Conservation (phyloP, 2,888 invertebrate genomes). For the Nasonovia ribisnigri region DNA sequence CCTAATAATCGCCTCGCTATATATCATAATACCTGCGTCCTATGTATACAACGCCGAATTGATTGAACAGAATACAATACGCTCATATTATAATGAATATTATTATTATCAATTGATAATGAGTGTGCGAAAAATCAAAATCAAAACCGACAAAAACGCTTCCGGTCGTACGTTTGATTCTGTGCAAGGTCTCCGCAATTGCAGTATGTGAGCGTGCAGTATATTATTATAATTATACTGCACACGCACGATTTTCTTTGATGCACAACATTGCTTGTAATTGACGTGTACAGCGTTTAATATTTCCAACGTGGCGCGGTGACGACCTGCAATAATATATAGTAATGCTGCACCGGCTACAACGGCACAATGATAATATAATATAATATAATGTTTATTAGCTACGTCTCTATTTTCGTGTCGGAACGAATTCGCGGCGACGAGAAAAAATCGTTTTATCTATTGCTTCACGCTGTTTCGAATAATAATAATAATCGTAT, state of each 20-base stretch:
- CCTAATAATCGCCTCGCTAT: background rate
- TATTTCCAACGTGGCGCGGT: background rate
- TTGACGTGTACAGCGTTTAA: background rate
- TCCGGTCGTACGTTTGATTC: background rate
- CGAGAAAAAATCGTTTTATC: background rate
- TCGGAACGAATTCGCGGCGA: background rate
- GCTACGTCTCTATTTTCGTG: background rate
- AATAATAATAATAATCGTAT: background rate
- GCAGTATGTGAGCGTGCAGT: background rate
- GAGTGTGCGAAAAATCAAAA: background rate
- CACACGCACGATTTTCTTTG: background rate
- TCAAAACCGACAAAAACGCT: background rate
- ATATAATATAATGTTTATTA: background rate
- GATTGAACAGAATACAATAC: background rate
- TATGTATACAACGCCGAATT: background rate
- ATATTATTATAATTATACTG: background rate
- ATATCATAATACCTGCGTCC: background rate
- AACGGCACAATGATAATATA: background rate
- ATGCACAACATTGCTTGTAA: background rate
- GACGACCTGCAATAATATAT: background rate
- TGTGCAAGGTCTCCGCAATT: background rate
- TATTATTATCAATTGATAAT: background rate
- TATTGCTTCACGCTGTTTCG: conserved; percentile 15
- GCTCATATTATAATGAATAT: background rate
- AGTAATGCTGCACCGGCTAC: background rate